These are phyloP conservation scores for Rhopalosiphum maidis DNA, from an alignment of 1,140 invertebrate species.

Conservation along the genomic window DNA sequence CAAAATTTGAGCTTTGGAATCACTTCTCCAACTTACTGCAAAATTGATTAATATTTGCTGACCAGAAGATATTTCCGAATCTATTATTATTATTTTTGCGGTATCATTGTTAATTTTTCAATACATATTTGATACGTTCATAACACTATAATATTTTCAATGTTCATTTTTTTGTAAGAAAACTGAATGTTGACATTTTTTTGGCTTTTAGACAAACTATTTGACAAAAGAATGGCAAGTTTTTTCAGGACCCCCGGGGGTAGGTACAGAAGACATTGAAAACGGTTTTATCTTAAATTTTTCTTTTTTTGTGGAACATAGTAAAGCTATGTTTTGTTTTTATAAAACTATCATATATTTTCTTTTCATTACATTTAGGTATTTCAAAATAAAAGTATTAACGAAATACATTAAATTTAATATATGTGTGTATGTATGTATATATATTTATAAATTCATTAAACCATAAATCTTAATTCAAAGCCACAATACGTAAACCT, in stretches of 20 bases:
- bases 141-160: conserved; percentile 39
- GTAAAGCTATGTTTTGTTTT: conserved; percentile 39
- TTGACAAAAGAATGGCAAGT: conserved; percentile 28
- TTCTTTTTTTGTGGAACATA: conserved; percentile 10
- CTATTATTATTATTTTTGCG: not conserved
- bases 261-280: conserved; percentile 32
- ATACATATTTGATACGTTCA: conserved; percentile 9
- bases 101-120: conserved; percentile 36
- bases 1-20: not conserved
- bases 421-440: not conserved
- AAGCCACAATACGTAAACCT: not conserved
- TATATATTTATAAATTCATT: not conserved
- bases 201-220: conserved; percentile 48
- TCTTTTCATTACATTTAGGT: not conserved
- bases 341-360: conserved; percentile 10
- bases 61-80: not conserved
- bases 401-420: not conserved
- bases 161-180: conserved; percentile 2
- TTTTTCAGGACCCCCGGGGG: conserved; percentile 12
- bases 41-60: not conserved
- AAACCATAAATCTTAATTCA: not conserved
- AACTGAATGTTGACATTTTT: conserved; percentile 25
- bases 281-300: conserved; percentile 28
- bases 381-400: conserved; percentile 12
- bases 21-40: not conserved